Conservation (phyloP, 2,113 vertebrate genomes). For the Machaerirhynchus nigripectus region DNA sequence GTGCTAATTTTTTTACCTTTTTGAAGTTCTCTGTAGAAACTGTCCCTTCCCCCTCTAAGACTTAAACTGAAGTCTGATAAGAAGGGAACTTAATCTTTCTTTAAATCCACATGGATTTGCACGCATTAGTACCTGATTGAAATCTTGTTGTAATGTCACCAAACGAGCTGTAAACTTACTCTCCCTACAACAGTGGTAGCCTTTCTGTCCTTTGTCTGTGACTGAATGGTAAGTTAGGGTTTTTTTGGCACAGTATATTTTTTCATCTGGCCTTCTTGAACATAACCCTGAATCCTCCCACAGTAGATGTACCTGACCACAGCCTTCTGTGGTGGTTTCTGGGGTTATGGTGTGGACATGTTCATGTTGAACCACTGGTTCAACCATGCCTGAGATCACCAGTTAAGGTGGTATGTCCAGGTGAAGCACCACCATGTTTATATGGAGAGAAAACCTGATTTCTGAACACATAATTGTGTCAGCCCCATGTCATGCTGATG, state of each 20-base stretch:
- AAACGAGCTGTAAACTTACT: background rate
- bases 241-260: background rate
- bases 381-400: background rate
- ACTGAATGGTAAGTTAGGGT: background rate
- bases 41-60: accelerated
- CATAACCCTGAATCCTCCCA: background rate
- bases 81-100: background rate
- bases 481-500: background rate
- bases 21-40: background rate
- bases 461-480: background rate
- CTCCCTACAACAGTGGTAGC: background rate
- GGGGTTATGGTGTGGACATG: background rate
- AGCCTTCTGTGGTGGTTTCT: background rate
- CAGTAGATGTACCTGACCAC: background rate
- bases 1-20: background rate
- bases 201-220: background rate
- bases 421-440: background rate
- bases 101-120: background rate
- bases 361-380: background rate
- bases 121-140: background rate
- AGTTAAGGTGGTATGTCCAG: background rate
- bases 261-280: background rate
- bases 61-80: background rate
- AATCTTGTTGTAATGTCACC: background rate
- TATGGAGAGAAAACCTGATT: background rate